Evolutionary conservation across 2,888 invertebrate species (phyloP).

Genomic region (Microplitis deprimator): DNA sequence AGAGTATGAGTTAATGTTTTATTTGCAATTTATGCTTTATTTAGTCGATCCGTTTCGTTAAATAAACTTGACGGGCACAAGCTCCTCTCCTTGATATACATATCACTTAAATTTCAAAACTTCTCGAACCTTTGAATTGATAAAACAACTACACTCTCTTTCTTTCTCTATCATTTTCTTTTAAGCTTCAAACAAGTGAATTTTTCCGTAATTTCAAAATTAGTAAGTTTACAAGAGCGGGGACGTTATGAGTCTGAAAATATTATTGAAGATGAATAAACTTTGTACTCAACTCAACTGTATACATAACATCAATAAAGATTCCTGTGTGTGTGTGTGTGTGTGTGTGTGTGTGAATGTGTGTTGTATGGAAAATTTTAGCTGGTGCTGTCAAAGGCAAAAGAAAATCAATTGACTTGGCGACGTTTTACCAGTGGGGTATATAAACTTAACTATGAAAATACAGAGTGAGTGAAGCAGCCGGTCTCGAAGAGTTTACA

Average conservation of each 20-base stretch:
- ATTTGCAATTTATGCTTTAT: conserved; percentile 33
- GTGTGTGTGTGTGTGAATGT: neutral
- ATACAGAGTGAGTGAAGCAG: neutral
- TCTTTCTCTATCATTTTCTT: neutral
- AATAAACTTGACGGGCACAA: conserved; percentile 5
- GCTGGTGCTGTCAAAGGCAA: neutral
- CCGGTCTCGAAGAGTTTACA: neutral
- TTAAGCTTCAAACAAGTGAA: neutral
- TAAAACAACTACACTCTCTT: neutral
- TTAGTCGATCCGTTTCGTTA: conserved; percentile 10
- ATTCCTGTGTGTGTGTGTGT: neutral
- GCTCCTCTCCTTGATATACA: neutral
- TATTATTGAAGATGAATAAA: neutral
- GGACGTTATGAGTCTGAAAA: neutral
- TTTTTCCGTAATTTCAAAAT: neutral
- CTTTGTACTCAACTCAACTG: neutral
- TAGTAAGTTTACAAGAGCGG: neutral
- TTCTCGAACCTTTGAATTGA: conserved; percentile 1
- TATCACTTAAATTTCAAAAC: conserved; percentile 2
- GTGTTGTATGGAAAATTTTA: neutral
- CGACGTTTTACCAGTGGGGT: neutral
- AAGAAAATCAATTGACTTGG: conserved; percentile 1
- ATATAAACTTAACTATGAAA: neutral
- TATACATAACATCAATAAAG: neutral
- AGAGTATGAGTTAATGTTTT: conserved; percentile 20